Base-by-base conservation (phyloP, 2,888 invertebrate species). In the Cancer borealis region DNA sequence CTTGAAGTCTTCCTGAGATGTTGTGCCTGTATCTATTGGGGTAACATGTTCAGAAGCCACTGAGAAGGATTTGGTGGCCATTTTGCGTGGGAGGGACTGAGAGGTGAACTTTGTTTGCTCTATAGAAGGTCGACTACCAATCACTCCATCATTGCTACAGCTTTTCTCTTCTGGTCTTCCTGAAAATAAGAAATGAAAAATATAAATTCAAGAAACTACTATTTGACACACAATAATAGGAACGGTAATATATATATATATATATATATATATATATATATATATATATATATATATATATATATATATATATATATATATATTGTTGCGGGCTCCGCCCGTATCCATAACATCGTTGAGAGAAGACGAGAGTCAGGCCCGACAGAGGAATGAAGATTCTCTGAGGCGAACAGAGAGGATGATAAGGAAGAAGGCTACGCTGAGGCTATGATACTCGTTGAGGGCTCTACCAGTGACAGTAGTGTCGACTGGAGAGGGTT, bases 121-220 rank as follows among this genome's bases (percentile, higher is more conserved):
- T 46, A 91, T 79, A 17, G 88, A 12, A 96, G 54, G 91, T 94
- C 97, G 96, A 3, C 96, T 96, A 96, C 97, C 97, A 93, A 98
- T 97, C 0, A 98, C 97, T 5, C 98, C 98, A 96, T 98, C 98
- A 3, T 97, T 98, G 96, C 98, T 98, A 87, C 97, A 98, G 96
- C 98, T 97, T 96, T 97, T 97, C 46, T 98, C 98, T 92, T 97
- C 97, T 98, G 88, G 39, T 60, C 89, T 84, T 39, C 79, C 60
- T n/a, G 73, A 14, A 45, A n/a, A 26, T 3, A 49, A 21, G n/a
- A 88, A n/a, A 88, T 4, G n/a, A n/a, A 47, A 47, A 46, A n/a
- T 88, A 45, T 88, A 88, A 17, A 8, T 45, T 14, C 21, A 46
- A 6, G 3, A 4, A 47, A 17, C 12, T 26, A n/a, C 47, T 47